These are phyloP conservation scores for Bugulina stolonifera DNA, from an alignment of 2,888 invertebrate genomes.

Conservation along the genomic window DNA sequence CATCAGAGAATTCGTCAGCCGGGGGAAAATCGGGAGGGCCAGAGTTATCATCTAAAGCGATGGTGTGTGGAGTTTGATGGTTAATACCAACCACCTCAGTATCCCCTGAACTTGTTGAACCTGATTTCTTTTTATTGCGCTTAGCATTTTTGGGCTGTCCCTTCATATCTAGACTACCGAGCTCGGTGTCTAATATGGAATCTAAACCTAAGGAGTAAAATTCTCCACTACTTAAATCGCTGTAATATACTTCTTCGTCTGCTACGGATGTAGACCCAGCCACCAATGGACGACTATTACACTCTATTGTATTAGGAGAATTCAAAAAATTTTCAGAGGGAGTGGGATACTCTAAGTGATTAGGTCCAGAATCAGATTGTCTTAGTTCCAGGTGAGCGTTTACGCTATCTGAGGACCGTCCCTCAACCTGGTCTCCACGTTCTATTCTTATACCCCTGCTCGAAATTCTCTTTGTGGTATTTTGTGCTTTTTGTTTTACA, in stretches of 20 bases:
- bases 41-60: neutral
- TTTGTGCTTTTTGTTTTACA: no score
- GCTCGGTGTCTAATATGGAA: neutral
- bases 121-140: neutral
- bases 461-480: no score
- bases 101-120: neutral
- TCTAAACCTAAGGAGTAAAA: slow-evolving; percentile 4
- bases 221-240: neutral
- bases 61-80: neutral
- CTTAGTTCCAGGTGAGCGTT: no score
- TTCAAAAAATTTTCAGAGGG: no score
- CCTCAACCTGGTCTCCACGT: no score
- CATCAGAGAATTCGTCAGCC: neutral
- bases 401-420: no score
- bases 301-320: no score
- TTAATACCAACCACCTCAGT: neutral
- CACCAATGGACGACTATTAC: no score
- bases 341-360: no score
- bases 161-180: neutral
- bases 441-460: no score
- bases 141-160: slow-evolving; percentile 12
- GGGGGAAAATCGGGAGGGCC: neutral
- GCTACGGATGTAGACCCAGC: neutral
- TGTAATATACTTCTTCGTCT: neutral
- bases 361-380: no score